Conservation (phyloP, 2,113 vertebrate species). For the Progne subis region DNA sequence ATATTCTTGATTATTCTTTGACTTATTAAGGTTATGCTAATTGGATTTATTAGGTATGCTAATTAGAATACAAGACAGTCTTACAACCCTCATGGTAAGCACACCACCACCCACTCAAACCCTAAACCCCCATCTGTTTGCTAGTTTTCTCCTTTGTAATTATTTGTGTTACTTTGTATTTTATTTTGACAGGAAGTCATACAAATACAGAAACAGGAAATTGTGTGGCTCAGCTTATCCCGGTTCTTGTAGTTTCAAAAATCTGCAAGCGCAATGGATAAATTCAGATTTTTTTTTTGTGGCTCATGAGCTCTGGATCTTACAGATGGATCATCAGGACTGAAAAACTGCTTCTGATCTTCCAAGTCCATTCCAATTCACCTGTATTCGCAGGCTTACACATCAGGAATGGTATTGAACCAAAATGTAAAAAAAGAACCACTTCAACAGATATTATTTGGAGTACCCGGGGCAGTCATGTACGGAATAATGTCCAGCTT, state of each 20-base stretch:
- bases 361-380: not conserved
- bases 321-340: not conserved
- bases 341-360: not conserved
- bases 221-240: not conserved
- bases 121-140: rapidly evolving
- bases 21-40: not conserved
- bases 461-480: rapidly evolving
- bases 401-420: not conserved
- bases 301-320: not conserved
- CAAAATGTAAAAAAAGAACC: not conserved
- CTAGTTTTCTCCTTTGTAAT: not conserved
- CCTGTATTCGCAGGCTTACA: not conserved
- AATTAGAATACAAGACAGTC: not conserved
- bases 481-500: rapidly evolving
- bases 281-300: too few relatives aligned
- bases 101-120: rapidly evolving
- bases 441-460: not conserved
- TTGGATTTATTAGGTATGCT: too few relatives aligned
- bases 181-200: not conserved
- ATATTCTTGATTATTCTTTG: not conserved
- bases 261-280: not conserved
- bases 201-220: not conserved
- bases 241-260: not conserved
- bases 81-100: not conserved
- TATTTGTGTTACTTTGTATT: not conserved